Evolutionary conservation across 2,888 invertebrate genomes (phyloP).

Genomic region (Incurvaria masculella): DNA sequence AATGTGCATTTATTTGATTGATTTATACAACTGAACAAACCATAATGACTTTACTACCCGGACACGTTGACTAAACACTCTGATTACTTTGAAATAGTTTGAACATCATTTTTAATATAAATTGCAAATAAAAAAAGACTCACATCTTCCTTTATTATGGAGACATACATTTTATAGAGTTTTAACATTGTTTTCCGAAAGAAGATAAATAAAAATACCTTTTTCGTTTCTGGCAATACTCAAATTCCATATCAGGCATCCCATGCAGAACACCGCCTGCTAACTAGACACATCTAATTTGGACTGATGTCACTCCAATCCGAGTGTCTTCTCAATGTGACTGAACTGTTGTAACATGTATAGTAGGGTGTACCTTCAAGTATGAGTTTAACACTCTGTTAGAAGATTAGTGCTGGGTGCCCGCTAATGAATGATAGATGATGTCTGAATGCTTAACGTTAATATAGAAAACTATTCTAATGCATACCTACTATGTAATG

Average conservation of each 20-base stretch:
- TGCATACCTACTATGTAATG: slow-evolving; percentile 59
- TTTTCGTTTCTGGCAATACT: too few species aligned
- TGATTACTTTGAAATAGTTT: neutral
- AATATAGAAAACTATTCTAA: slow-evolving; percentile 53
- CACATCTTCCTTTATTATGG: too few species aligned
- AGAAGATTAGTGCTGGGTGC: neutral
- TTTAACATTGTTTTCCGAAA: too few species aligned
- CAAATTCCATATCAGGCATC: too few species aligned
- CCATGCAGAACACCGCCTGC: too few species aligned
- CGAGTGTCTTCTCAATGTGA: neutral
- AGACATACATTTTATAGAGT: too few species aligned
- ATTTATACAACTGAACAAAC: neutral
- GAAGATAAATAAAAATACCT: too few species aligned
- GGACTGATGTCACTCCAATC: too few species aligned
- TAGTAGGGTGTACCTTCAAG: neutral
- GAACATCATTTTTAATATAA: too few species aligned
- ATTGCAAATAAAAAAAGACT: too few species aligned
- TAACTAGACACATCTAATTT: too few species aligned
- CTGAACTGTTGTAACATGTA: neutral
- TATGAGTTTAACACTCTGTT: neutral
- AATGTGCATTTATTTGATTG: neutral
- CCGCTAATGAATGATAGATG: slow-evolving; percentile 20
- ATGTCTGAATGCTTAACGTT: slow-evolving; percentile 44
- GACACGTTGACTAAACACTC: neutral
- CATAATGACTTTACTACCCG: neutral